Conservation (phyloP, 2,797 vertebrate species). For the Chelonia mydas region DNA sequence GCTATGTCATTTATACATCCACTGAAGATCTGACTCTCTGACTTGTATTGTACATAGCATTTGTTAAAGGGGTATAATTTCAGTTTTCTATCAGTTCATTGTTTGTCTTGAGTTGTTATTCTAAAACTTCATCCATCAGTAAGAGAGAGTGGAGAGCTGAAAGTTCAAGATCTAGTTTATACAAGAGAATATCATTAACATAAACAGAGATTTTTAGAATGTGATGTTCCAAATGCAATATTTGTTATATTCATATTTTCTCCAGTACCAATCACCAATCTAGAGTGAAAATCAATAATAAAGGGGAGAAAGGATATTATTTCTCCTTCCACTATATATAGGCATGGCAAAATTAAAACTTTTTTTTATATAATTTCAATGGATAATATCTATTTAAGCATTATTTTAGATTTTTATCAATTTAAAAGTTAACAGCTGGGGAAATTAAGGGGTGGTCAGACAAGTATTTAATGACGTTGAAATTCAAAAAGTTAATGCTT, state of each 20-base stretch:
- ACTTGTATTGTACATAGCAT: not conserved
- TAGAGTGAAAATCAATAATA: conserved; percentile 24
- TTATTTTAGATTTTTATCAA: not conserved
- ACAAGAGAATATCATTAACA: not conserved
- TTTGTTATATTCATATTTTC: accelerated
- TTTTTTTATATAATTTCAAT: not conserved
- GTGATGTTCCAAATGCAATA: not conserved
- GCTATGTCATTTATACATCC: not conserved
- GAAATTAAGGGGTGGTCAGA: not conserved
- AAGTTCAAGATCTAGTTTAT: not conserved
- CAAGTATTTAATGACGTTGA: not conserved
- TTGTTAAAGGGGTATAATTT: not conserved
- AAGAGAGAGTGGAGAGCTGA: not conserved
- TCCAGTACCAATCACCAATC: not conserved
- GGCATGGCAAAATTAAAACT: too few relatives aligned
- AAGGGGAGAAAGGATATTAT: not conserved
- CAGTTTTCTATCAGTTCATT: not conserved
- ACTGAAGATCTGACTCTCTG: not conserved
- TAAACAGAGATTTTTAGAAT: not conserved
- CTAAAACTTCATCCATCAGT: not conserved
- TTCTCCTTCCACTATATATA: not conserved
- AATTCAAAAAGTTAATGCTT: not conserved
- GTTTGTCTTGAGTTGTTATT: not conserved
- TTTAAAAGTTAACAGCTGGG: not conserved
- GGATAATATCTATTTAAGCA: not conserved